Percentiles rank a stretch among this genome's conserved stretches.
Conservation (phyloP, 92 coral and sea anemone species). For the Phenganax subtilis region DNA sequence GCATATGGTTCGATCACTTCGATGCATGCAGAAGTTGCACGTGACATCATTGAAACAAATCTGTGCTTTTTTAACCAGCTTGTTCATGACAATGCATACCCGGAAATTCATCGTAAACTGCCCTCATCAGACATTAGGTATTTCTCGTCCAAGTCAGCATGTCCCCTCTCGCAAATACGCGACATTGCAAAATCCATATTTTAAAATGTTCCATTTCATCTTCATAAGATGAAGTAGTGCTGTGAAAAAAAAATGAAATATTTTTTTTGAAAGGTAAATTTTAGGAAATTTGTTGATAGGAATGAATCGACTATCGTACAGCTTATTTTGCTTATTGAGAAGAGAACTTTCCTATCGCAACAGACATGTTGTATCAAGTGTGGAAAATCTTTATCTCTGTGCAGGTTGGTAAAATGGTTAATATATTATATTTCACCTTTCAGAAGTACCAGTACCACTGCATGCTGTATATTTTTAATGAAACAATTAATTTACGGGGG, state of each 20-base stretch:
- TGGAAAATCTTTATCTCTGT: constrained; percentile 19
- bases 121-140: too few species aligned
- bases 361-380: background rate
- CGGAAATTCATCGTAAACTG: too few species aligned
- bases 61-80: too few species aligned
- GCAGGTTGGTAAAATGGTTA: background rate
- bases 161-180: too few species aligned
- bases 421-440: constrained; percentile 20
- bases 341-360: background rate
- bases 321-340: background rate
- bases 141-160: too few species aligned
- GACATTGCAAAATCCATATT: background rate
- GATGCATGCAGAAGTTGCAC: too few species aligned
- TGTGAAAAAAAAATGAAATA: too few species aligned
- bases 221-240: too few species aligned
- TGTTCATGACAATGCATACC: too few species aligned
- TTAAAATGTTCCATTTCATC: background rate
- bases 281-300: background rate
- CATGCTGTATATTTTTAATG: constrained; percentile 12
- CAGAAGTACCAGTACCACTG: constrained; percentile 50
- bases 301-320: constrained; percentile 28
- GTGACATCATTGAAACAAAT: too few species aligned
- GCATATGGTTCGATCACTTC: too few species aligned
- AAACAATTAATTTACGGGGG: constrained; percentile 6
- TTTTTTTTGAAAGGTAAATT: too few species aligned